A percentile compares a stretch with the other conserved stretches of the same genome.
phyloP scores from a whole-genome alignment of 2,797 vertebrate species.

The Notolepis coatsorum region DNA sequence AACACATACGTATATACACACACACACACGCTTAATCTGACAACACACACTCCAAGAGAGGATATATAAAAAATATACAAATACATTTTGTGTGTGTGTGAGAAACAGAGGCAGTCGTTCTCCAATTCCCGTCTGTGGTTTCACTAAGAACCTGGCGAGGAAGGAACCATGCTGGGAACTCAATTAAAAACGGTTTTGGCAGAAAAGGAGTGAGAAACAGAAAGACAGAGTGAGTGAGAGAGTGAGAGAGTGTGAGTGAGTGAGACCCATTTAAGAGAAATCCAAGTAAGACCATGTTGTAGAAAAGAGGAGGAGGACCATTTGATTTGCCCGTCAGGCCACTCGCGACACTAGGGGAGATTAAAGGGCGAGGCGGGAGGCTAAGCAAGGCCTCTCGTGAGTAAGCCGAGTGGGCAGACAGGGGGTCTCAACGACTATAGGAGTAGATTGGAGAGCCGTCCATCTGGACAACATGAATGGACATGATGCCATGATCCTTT shows the following conservation, averaged over 20 bases:
- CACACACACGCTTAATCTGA: not conserved
- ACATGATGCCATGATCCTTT: too few relatives aligned
- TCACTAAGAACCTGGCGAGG: slow-evolving; percentile 14
- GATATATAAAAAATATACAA: too few relatives aligned
- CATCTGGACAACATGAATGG: too few relatives aligned
- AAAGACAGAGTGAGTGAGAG: slow-evolving; percentile 9
- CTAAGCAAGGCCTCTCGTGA: too few relatives aligned
- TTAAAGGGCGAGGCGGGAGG: too few relatives aligned
- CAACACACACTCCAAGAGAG: too few relatives aligned
- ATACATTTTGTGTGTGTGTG: not conserved
- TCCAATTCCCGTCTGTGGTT: slow-evolving; percentile 7
- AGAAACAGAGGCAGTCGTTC: not conserved
- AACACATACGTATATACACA: not conserved
- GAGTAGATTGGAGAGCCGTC: too few relatives aligned
- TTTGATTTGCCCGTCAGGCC: slow-evolving; percentile 24
- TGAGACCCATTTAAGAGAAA: slow-evolving; percentile 23
- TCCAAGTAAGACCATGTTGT: slow-evolving; percentile 24
- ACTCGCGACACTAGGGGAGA: not conserved
- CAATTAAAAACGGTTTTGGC: slow-evolving; percentile 44
- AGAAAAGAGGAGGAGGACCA: slow-evolving; percentile 15
- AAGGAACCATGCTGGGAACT: slow-evolving; percentile 34
- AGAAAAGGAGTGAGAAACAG: too few relatives aligned
- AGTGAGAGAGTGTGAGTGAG: not conserved
- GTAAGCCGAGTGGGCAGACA: too few relatives aligned
- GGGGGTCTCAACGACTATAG: too few relatives aligned